Conservation (phyloP, 2,113 vertebrate genomes). For the Propithecus coquereli region DNA sequence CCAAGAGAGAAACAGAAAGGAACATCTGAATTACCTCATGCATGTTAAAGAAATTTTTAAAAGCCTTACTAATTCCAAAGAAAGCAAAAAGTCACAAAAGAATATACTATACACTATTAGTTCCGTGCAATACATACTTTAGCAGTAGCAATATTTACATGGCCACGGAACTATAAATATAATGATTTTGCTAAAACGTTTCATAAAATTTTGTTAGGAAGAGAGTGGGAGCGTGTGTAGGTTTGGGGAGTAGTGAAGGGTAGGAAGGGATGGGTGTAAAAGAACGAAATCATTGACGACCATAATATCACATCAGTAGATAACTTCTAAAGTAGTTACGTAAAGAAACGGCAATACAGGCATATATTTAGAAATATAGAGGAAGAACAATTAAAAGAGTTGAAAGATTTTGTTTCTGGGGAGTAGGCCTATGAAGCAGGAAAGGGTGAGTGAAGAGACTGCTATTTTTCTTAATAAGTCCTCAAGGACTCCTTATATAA, state of each 20-base stretch:
- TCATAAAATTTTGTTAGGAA: background rate
- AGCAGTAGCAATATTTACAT: background rate
- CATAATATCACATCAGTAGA: background rate
- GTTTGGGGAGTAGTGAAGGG: background rate
- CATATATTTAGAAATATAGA: background rate
- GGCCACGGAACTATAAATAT: background rate
- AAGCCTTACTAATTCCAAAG: background rate
- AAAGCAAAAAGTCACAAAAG: background rate
- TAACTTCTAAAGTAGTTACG: background rate
- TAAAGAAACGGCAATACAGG: background rate
- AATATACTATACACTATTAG: background rate
- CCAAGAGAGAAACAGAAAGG: background rate
- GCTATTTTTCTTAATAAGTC: background rate
- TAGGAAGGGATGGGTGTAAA: background rate
- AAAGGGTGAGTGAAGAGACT: background rate
- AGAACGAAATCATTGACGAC: background rate
- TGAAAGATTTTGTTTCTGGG: background rate
- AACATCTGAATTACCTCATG: background rate
- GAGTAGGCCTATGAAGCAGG: no score
- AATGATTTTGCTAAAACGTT: background rate
- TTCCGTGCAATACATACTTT: background rate
- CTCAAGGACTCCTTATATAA: background rate
- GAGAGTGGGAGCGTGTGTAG: no score
- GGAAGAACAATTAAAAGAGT: background rate
- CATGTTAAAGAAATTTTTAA: background rate